Evolutionary conservation across 2,888 invertebrate genomes (phyloP).

Genomic region (Cactoblastis cactorum): DNA sequence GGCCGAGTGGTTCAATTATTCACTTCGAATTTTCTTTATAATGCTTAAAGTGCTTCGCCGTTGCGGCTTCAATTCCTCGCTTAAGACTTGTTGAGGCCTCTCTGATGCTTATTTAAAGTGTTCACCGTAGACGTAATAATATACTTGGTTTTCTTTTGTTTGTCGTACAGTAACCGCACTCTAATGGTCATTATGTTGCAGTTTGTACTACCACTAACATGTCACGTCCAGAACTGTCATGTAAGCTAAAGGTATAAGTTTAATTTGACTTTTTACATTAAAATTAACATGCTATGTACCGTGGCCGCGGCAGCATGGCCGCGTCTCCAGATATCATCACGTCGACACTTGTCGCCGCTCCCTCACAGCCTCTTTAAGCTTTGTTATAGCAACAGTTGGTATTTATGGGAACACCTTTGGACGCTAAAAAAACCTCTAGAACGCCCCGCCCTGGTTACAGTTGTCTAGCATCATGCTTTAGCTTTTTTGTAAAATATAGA

Average conservation of each 20-base stretch:
- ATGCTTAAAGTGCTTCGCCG: slow-evolving; percentile 73
- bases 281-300: slow-evolving; percentile 60
- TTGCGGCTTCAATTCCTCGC: slow-evolving; percentile 74
- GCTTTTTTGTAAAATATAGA: slow-evolving; percentile 80
- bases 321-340: slow-evolving; percentile 53
- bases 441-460: slow-evolving; percentile 77
- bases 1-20: slow-evolving; percentile 26
- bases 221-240: slow-evolving; percentile 79
- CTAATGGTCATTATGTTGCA: slow-evolving; percentile 80
- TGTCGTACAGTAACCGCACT: slow-evolving; percentile 79
- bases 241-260: slow-evolving; percentile 79
- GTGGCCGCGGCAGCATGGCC: slow-evolving; percentile 64
- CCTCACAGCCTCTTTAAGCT: slow-evolving; percentile 75
- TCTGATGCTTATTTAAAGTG: slow-evolving; percentile 73
- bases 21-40: slow-evolving; percentile 61
- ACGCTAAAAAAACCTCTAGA: slow-evolving; percentile 74
- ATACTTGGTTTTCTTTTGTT: slow-evolving; percentile 76
- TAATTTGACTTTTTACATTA: slow-evolving; percentile 74
- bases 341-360: slow-evolving; percentile 66
- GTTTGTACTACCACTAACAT: slow-evolving; percentile 80
- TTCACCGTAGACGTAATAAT: slow-evolving; percentile 75
- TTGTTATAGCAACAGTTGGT: slow-evolving; percentile 74
- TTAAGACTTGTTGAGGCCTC: slow-evolving; percentile 71
- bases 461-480: slow-evolving; percentile 79
- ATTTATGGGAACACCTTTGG: slow-evolving; percentile 75